These are phyloP conservation scores for Syngnathoides biaculeatus DNA, from an alignment of 2,113 vertebrate genomes.

Conservation along the genomic window DNA sequence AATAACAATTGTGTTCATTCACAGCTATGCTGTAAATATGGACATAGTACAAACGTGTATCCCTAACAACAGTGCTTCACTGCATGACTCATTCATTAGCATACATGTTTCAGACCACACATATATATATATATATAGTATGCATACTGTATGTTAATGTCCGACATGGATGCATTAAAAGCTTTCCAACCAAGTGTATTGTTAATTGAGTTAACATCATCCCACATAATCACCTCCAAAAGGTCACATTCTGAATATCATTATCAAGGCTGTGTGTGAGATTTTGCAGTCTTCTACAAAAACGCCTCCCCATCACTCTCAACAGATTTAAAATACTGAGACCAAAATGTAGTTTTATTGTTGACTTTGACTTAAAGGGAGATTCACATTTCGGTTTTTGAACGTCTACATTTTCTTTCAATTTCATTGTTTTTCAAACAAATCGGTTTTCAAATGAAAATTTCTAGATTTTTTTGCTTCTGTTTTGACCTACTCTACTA, in stretches of 20 bases:
- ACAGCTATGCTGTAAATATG: neutral
- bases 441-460: no score
- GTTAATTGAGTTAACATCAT: conserved; percentile 21
- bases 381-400: no score
- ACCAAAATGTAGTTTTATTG: neutral
- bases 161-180: conserved; percentile 6
- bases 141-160: neutral
- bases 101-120: neutral
- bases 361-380: no score
- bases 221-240: conserved; percentile 9
- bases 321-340: neutral
- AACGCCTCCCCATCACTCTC: neutral
- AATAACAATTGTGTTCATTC: conserved; percentile 35
- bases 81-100: neutral
- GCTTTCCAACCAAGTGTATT: conserved; percentile 2
- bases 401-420: no score
- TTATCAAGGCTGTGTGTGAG: conserved; percentile 9
- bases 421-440: no score
- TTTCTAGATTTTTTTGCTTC: no score
- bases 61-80: neutral
- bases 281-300: neutral
- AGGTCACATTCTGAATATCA: conserved; percentile 15
- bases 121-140: no score
- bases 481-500: no score
- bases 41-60: neutral